A percentile compares a stretch with the other conserved stretches of the same genome.
These are phyloP conservation scores for Pantelozetes paolii DNA, from an alignment of 2,888 invertebrate species.

Conservation along the genomic window DNA sequence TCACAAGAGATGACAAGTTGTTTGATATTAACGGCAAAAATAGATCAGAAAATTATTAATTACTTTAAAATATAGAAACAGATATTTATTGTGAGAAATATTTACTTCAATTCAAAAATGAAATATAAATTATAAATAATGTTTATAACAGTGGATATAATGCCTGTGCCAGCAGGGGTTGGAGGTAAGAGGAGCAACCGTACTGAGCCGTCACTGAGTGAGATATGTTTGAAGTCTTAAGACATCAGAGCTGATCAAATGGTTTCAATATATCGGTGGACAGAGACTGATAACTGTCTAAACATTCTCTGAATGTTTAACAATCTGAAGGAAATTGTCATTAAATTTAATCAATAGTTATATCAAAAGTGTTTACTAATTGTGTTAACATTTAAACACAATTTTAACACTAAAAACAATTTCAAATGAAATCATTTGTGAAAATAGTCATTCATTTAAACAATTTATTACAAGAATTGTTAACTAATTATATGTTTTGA, in stretches of 20 bases:
- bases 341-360: constrained; percentile 1
- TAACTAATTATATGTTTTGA: too few species aligned
- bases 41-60: neutral
- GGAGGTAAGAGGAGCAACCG: neutral
- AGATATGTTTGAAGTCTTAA: neutral
- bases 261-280: neutral
- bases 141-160: neutral
- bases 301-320: neutral
- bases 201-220: neutral
- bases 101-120: neutral
- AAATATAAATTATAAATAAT: neutral
- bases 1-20: neutral
- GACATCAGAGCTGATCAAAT: neutral
- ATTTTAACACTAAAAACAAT: neutral
- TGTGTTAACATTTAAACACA: neutral
- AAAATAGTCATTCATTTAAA: too few species aligned
- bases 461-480: too few species aligned
- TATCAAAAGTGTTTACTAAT: neutral
- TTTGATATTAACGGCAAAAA: neutral
- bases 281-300: neutral
- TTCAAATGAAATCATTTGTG: too few species aligned
- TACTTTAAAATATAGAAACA: neutral
- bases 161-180: neutral
- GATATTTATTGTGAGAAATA: neutral
- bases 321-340: neutral